Percentiles rank a stretch among this genome's conserved stretches.
Conservation (phyloP, 2,797 vertebrate species). For the Rhincodon typus region DNA sequence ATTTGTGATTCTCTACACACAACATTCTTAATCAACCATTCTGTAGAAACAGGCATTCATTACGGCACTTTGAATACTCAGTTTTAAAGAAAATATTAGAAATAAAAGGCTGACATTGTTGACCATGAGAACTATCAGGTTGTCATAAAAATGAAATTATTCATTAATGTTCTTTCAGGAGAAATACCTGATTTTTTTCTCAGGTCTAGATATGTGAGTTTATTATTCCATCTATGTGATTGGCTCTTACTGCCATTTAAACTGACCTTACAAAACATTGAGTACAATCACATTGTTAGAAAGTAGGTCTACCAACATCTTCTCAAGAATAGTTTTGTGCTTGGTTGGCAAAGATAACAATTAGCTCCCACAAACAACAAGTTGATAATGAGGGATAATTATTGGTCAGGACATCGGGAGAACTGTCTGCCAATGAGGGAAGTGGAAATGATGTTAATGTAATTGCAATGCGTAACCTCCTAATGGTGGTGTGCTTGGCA, state of each 20-base stretch:
- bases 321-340: background rate
- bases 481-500: background rate
- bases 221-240: too few species aligned
- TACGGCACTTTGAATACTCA: background rate
- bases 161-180: background rate
- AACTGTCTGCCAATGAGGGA: background rate
- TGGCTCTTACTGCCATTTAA: background rate
- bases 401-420: background rate
- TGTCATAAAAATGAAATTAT: background rate
- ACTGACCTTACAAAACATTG: background rate
- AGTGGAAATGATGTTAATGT: background rate
- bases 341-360: background rate
- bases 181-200: background rate
- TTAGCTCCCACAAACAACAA: background rate
- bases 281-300: background rate
- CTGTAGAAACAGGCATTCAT: background rate
- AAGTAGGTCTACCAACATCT: background rate
- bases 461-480: background rate
- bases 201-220: background rate
- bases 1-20: too few species aligned
- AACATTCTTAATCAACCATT: too few species aligned
- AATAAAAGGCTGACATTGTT: background rate
- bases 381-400: too few species aligned
- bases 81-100: background rate
- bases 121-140: background rate